phyloP scores from a whole-genome alignment of 2,888 invertebrate species.

The Tenthredo amoena region DNA sequence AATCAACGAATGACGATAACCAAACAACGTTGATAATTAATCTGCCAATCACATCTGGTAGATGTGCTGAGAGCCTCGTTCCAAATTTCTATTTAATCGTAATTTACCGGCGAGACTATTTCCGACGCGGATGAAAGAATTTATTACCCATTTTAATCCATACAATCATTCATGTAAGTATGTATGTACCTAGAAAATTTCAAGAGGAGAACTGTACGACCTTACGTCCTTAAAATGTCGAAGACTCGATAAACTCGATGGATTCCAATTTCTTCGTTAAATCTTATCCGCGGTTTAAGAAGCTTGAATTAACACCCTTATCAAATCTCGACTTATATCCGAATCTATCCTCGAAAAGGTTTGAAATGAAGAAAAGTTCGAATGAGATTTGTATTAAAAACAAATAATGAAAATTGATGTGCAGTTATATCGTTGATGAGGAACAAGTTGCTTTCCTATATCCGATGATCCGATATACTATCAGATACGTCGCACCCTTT shows the following conservation, averaged over 20 bases:
- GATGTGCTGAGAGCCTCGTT: neutral
- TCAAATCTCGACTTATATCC: neutral
- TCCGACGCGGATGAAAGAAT: neutral
- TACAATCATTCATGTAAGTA: neutral
- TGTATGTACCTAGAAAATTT: neutral
- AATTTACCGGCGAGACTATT: neutral
- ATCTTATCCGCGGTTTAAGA: neutral
- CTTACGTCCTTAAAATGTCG: neutral
- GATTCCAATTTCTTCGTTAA: constrained; percentile 6
- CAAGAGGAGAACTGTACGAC: neutral
- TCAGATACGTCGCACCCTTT: neutral
- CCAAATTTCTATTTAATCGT: neutral
- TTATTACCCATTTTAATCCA: neutral
- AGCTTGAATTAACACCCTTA: neutral
- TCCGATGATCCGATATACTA: neutral
- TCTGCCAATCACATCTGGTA: constrained; percentile 25
- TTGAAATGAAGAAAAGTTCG: neutral
- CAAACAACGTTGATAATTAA: constrained; percentile 19
- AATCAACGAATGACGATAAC: neutral
- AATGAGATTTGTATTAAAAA: neutral
- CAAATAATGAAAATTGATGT: neutral
- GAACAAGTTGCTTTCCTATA: neutral
- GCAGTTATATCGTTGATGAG: neutral
- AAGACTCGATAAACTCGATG: neutral
- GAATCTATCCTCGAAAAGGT: neutral